Conservation (phyloP, 2,113 vertebrate species). For the Myrmophylax atrothorax region DNA sequence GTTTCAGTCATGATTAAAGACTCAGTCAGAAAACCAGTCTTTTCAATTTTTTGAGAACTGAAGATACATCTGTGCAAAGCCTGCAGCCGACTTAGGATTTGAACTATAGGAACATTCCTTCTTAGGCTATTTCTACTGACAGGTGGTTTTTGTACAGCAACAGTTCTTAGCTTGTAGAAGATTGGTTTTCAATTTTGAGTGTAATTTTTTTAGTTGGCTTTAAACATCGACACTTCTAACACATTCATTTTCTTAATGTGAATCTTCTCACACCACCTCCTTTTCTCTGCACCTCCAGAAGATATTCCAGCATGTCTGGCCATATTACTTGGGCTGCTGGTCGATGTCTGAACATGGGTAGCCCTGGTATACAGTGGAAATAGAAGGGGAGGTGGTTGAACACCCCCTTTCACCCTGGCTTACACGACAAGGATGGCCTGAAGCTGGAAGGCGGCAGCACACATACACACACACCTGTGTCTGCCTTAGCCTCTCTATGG, state of each 20-base stretch:
- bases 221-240: not conserved
- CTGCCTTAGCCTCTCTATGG: not conserved
- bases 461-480: rapidly evolving
- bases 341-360: not conserved
- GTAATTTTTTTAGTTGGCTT: not conserved
- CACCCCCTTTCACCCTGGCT: not conserved
- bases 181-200: not conserved
- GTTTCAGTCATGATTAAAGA: not conserved
- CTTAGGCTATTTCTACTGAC: not conserved
- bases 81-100: not conserved
- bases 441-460: not conserved
- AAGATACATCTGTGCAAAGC: not conserved
- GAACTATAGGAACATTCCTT: not conserved
- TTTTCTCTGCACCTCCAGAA: not conserved
- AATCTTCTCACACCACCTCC: not conserved
- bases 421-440: not conserved
- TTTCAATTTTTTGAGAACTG: not conserved
- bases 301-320: not conserved
- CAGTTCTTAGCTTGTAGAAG: not conserved
- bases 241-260: not conserved
- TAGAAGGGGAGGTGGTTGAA: not conserved
- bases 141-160: not conserved
- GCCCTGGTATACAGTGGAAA: not conserved
- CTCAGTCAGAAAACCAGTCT: not conserved
- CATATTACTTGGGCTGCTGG: not conserved